Conservation (phyloP, 2,113 vertebrate species). For the Solenodon paradoxus region DNA sequence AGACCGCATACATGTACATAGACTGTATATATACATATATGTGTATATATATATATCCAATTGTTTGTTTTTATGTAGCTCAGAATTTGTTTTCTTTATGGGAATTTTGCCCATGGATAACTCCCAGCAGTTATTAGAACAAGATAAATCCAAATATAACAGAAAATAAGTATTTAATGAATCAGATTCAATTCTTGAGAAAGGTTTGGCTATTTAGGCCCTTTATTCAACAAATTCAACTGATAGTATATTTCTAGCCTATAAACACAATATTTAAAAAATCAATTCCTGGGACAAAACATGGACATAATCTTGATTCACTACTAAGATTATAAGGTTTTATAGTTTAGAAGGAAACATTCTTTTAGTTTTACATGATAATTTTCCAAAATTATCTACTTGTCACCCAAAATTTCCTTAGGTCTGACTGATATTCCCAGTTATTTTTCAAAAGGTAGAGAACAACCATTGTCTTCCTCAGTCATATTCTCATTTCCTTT, state of each 20-base stretch:
- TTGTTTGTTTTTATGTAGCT: background rate
- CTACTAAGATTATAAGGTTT: background rate
- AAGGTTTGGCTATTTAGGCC: background rate
- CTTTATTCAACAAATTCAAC: conserved; percentile 10
- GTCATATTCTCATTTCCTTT: background rate
- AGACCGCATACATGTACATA: too few relatives aligned
- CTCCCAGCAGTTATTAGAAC: background rate
- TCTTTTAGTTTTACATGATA: background rate
- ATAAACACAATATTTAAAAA: background rate
- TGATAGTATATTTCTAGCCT: background rate
- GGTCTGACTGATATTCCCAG: background rate
- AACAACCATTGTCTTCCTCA: background rate
- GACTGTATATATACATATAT: too few relatives aligned
- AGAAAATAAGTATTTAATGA: conserved; percentile 15
- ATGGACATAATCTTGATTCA: background rate
- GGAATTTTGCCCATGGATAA: background rate
- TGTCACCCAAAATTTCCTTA: background rate
- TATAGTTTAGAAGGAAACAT: background rate
- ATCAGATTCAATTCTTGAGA: background rate
- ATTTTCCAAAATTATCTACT: background rate
- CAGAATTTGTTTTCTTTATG: background rate
- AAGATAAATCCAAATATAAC: background rate
- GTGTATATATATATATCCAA: too few relatives aligned
- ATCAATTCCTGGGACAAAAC: background rate
- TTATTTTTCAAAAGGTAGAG: background rate